Evolutionary conservation across 2,888 invertebrate species (phyloP).

Genomic region (Caenorhabditis parvicauda): DNA sequence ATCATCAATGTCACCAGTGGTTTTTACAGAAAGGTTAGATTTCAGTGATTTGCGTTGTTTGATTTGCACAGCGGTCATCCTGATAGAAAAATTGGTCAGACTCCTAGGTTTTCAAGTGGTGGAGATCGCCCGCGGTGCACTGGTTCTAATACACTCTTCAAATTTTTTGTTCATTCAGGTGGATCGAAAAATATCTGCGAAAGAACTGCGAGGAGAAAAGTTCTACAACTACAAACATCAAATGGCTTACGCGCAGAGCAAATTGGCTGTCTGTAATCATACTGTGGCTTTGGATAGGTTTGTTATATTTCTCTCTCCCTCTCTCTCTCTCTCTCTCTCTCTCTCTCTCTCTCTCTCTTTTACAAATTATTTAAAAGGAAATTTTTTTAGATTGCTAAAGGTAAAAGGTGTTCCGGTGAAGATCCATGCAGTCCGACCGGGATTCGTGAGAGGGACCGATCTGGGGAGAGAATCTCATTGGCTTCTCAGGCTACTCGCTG

Average conservation of each 20-base stretch:
- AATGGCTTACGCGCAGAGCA: constrained; percentile 60
- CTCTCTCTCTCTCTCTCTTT: no score
- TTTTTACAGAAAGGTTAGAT: constrained; percentile 49
- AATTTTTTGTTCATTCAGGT: no score
- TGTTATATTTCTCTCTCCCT: neutral
- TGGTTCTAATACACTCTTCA: no score
- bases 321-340: neutral
- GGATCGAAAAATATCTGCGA: no score
- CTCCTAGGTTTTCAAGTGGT: no score
- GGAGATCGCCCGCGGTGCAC: no score
- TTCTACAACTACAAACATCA: constrained; percentile 53
- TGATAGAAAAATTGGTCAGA: neutral
- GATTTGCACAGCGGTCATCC: constrained; percentile 4
- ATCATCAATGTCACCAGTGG: constrained; percentile 64
- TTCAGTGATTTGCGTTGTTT: no score
- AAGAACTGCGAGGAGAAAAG: constrained; percentile 36
- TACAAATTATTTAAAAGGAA: constrained; percentile 23
- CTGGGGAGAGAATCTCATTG: constrained; percentile 53
- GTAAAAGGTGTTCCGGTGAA: constrained; percentile 21
- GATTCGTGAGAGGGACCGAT: constrained; percentile 36
- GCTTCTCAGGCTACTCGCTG: constrained; percentile 49
- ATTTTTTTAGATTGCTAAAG: constrained; percentile 12
- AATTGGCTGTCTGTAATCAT: constrained; percentile 58
- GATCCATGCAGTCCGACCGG: constrained; percentile 26
- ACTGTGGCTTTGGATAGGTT: constrained; percentile 35